A percentile compares a stretch with the other conserved stretches of the same genome.
Conservation (phyloP, 2,113 vertebrate species). For the Microtus oregoni region DNA sequence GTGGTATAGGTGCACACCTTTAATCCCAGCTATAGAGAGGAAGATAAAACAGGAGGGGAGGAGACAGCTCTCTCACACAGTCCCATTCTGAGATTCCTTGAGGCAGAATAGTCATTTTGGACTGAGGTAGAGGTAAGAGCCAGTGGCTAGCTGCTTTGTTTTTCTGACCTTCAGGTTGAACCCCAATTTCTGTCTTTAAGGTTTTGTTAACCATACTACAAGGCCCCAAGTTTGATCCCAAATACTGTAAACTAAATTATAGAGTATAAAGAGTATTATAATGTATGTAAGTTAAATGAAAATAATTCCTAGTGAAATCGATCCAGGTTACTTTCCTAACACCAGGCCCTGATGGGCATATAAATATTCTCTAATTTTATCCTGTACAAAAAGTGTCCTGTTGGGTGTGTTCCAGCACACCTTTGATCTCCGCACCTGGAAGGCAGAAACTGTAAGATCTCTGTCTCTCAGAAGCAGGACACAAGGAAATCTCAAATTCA, state of each 20-base stretch:
- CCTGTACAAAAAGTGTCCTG: neutral
- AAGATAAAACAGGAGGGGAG: no score
- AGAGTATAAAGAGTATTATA: neutral
- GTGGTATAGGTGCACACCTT: no score
- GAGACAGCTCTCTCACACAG: no score
- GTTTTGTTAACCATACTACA: no score
- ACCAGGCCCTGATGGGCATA: neutral
- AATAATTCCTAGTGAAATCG: neutral
- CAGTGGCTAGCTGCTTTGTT: no score
- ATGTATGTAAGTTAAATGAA: neutral
- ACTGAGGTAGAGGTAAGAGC: no score
- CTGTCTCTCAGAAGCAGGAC: neutral
- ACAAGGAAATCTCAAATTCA: neutral
- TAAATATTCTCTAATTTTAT: neutral
- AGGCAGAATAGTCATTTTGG: no score
- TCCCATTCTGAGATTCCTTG: no score
- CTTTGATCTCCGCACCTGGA: neutral
- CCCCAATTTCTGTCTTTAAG: no score
- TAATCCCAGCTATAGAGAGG: no score
- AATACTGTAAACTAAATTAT: neutral
- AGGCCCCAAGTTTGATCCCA: neutral
- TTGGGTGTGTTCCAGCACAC: neutral
- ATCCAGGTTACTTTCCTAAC: neutral
- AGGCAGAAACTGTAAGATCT: neutral
- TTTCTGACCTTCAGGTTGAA: no score